Evolutionary conservation across 2,888 invertebrate genomes (phyloP), one percentile per base, ranked within the genome.

Genomic region (Stenodera caucasica): DNA sequence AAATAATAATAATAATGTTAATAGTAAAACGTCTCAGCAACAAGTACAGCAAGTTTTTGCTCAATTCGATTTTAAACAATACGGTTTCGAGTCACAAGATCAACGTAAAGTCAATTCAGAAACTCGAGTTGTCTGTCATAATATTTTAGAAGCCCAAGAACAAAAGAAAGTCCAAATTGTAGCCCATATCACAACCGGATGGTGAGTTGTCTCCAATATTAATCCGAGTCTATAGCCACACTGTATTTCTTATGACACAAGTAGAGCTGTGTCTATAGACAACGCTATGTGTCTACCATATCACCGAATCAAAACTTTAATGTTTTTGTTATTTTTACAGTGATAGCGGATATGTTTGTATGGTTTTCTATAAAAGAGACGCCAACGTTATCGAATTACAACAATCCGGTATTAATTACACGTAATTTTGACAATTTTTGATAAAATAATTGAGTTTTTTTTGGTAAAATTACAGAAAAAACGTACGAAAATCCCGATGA

Each of bases 321-420:
- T n/a, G n/a, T n/a, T n/a, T 32, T 26, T 67, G 60, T 67, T 68
- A 68, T 65, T 67, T 70, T 85, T 83, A 2, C 84, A 92, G 92
- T 72, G 88, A 90, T 73, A 91, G 90, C 30, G 91, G 91, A 3
- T 91, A 90, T 78, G 86, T 90, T 33, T 93, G 92, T 77, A 88
- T 92, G 83, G 84, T 86, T 70, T 88, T 91, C 78, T 85, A 88
- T 78, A 87, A 86, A 55, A 84, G 92, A 55, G 89, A 87, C 64
- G 83, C 84, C 53, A 85, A 86, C 71, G 89, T 92, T 30, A 86
- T 92, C 69, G 91, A 91, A 80, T 82, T 91, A 61, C 89, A 89
- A 73, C 86, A 87, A 73, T 87, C 88, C 55, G 78, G 82, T 77
- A 72, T 78, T 78, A 76, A 57, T 32, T 1, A 11, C 9, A 45